These are phyloP conservation scores for Chiloscyllium plagiosum DNA, from an alignment of 2,113 vertebrate genomes.

Conservation along the genomic window DNA sequence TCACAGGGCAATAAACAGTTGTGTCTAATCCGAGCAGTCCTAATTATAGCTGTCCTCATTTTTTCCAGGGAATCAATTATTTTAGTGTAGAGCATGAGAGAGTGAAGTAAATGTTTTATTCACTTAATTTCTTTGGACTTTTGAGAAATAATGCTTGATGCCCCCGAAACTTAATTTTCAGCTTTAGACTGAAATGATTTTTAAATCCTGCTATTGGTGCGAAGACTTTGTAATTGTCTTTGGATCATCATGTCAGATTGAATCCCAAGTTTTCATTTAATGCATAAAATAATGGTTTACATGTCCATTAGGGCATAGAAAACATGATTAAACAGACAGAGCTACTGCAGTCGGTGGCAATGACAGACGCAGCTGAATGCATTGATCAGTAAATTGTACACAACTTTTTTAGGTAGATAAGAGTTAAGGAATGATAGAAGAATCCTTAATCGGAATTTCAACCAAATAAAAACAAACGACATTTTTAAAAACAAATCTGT, in stretches of 20 bases:
- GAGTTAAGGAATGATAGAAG: not conserved
- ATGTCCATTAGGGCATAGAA: not conserved
- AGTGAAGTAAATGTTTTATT: constrained; percentile 13
- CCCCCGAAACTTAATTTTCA: not conserved
- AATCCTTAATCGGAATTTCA: not conserved
- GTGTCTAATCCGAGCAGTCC: not conserved
- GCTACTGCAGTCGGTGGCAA: not conserved
- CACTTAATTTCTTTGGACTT: not conserved
- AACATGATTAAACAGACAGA: not conserved
- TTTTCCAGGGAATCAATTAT: not conserved
- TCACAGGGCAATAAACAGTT: not conserved
- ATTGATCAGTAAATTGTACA: not conserved
- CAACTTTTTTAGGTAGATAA: not conserved
- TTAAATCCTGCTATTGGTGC: not conserved
- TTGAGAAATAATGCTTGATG: not conserved
- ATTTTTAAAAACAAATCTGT: not conserved
- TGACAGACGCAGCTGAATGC: not conserved
- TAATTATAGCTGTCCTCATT: constrained; percentile 26
- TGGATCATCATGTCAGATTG: not conserved
- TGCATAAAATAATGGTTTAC: not conserved
- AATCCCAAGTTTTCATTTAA: not conserved
- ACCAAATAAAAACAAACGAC: not conserved
- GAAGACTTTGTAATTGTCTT: not conserved
- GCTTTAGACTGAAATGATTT: not conserved
- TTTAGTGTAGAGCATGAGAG: not conserved